phyloP scores from a whole-genome alignment of 2,797 vertebrate species.

The Protosalanx chinensis region DNA sequence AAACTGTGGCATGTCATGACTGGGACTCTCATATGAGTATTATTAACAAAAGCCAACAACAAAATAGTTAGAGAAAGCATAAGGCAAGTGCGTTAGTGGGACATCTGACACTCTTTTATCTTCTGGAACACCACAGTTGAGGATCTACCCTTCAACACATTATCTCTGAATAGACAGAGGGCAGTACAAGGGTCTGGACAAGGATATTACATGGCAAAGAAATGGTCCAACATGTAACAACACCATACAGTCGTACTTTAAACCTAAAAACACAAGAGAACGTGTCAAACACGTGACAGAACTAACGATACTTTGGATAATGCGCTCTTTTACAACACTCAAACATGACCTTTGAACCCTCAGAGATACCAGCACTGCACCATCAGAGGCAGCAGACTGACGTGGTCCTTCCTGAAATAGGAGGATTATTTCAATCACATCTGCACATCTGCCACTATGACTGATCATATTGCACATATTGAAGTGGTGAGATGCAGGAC shows the following conservation, averaged over 20 bases:
- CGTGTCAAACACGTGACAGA: neutral
- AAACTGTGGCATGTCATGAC: neutral
- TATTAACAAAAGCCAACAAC: neutral
- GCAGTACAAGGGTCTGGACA: neutral
- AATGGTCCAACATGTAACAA: neutral
- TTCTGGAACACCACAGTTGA: neutral
- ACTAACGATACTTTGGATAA: constrained; percentile 14
- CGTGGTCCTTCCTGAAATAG: neutral
- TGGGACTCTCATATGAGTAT: neutral
- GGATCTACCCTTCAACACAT: neutral
- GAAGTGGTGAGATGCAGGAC: constrained; percentile 1
- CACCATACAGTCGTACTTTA: neutral
- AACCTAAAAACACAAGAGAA: neutral
- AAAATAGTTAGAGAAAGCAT: neutral
- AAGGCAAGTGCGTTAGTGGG: constrained; percentile 10
- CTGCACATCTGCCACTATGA: neutral
- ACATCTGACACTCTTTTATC: neutral
- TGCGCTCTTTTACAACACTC: neutral
- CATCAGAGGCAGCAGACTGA: neutral
- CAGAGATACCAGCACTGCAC: neutral
- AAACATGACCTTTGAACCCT: neutral
- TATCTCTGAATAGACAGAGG: neutral
- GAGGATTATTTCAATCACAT: neutral
- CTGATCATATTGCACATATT: constrained; percentile 13
- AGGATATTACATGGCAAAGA: constrained; percentile 3